Conservation (phyloP, 2,113 vertebrate species). For the Halichoeres trimaculatus region DNA sequence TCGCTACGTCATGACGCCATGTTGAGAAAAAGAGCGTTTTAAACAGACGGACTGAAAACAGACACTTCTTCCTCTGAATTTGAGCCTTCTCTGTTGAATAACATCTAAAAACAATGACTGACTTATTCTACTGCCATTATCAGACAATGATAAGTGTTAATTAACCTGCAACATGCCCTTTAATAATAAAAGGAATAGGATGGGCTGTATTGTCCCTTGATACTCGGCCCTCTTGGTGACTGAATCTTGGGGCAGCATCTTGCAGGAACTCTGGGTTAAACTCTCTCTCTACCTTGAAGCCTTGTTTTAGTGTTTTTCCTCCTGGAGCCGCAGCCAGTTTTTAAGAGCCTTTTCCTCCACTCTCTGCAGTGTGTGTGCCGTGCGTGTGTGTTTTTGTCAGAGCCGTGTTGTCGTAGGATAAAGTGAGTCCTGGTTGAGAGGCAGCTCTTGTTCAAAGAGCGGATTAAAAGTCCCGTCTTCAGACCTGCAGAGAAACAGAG, state of each 20-base stretch:
- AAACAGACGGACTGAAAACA: no score
- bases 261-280: background rate
- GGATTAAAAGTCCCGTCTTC: constrained; percentile 39
- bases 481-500: constrained; percentile 27
- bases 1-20: no score
- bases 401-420: constrained; percentile 27
- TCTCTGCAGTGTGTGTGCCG: constrained; percentile 35
- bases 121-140: no score
- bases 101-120: no score
- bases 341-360: constrained; percentile 30
- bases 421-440: constrained; percentile 37
- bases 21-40: no score
- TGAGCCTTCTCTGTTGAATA: no score
- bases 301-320: background rate
- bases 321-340: background rate
- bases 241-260: background rate
- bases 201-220: no score
- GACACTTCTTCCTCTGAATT: no score
- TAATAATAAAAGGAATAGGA: no score
- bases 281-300: background rate
- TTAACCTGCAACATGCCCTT: no score
- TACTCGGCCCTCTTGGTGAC: background rate
- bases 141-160: no score
- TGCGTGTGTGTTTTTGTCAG: background rate
- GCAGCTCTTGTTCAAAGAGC: constrained; percentile 47